Evolutionary conservation across 2,797 vertebrate genomes (phyloP).

Genomic region (Scolopax rusticola): DNA sequence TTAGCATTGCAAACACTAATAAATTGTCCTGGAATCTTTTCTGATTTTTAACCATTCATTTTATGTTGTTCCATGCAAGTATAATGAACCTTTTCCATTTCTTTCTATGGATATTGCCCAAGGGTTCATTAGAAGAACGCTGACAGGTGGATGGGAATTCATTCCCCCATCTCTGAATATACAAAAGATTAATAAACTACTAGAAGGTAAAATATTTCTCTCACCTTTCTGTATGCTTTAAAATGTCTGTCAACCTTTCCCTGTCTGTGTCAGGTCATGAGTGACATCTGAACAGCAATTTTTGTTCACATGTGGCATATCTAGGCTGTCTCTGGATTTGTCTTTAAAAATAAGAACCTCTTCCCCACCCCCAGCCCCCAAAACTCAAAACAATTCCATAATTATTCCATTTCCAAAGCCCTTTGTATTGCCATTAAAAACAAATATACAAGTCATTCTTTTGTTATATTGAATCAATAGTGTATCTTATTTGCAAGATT

Average conservation of each 20-base stretch:
- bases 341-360: neutral
- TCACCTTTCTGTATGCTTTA: neutral
- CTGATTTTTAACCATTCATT: neutral
- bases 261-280: slow-evolving; percentile 19
- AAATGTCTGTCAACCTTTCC: neutral
- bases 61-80: neutral
- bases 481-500: neutral
- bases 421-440: neutral
- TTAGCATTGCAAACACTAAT: neutral
- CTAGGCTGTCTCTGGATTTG: slow-evolving; percentile 21
- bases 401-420: neutral
- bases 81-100: neutral
- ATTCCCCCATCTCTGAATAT: neutral
- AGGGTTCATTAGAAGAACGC: slow-evolving; percentile 2
- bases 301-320: slow-evolving; percentile 26
- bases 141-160: neutral
- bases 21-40: neutral
- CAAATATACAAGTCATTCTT: neutral
- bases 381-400: neutral
- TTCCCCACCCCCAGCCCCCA: neutral
- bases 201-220: neutral
- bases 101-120: neutral
- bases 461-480: neutral
- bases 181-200: slow-evolving; percentile 6
- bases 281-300: slow-evolving; percentile 42